Evolutionary conservation across 2,113 vertebrate genomes (phyloP).

Genomic region (Orientallactaga bullata): DNA sequence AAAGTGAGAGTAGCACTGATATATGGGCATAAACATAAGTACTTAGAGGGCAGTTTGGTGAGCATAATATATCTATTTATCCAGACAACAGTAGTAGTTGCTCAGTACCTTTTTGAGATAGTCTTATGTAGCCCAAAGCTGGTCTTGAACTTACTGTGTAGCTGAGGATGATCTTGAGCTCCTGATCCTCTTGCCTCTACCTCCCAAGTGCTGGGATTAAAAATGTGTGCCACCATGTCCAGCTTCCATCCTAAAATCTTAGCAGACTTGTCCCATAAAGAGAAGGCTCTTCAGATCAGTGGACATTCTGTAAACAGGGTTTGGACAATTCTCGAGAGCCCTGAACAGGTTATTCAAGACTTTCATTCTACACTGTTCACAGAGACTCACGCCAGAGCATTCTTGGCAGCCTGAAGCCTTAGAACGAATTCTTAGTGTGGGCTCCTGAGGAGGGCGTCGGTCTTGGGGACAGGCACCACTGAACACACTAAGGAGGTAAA

Average conservation of each 20-base stretch:
- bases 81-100: no score
- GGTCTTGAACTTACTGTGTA: no score
- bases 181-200: background rate
- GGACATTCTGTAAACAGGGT: no score
- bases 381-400: background rate
- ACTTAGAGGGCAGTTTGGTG: no score
- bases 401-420: accelerated
- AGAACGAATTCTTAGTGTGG: accelerated
- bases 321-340: background rate
- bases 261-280: background rate
- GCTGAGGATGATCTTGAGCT: no score
- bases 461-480: accelerated
- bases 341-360: background rate
- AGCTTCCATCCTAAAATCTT: background rate
- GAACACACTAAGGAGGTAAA: background rate
- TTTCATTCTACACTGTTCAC: background rate
- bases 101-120: no score
- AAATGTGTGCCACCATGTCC: background rate
- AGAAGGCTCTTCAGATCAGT: accelerated
- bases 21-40: no score
- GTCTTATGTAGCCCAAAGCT: no score
- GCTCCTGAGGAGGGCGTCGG: background rate
- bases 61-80: no score
- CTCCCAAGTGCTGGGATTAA: background rate
- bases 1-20: no score